phyloP scores from a whole-genome alignment of 2,888 invertebrate genomes.

The Dusona sp. region DNA sequence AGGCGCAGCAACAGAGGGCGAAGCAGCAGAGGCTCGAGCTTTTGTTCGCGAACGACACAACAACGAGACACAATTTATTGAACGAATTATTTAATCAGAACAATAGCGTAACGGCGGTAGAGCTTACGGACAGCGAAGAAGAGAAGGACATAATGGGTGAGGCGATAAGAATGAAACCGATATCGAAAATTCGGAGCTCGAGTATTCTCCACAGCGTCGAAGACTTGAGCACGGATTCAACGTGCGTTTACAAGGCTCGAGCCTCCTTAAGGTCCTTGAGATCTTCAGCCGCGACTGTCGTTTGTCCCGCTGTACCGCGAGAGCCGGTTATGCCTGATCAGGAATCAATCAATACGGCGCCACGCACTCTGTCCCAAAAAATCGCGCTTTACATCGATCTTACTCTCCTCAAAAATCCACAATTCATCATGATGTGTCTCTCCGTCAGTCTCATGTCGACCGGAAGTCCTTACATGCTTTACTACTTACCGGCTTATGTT shows the following conservation, averaged over 20 bases:
- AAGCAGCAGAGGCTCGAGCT: conserved; percentile 83
- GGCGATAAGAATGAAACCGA: conserved; percentile 86
- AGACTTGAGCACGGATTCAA: conserved; percentile 91
- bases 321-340: conserved; percentile 65
- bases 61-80: conserved; percentile 81
- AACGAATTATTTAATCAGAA: conserved; percentile 84
- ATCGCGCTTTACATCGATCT: conserved; percentile 88
- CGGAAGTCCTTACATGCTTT: conserved; percentile 91
- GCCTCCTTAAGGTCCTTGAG: conserved; percentile 81
- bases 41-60: conserved; percentile 81
- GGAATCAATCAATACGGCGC: conserved; percentile 58
- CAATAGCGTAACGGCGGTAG: conserved; percentile 76
- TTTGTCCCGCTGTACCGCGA: conserved; percentile 71
- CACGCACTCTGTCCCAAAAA: conserved; percentile 81
- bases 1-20: conserved; percentile 71
- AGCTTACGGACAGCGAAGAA: conserved; percentile 85
- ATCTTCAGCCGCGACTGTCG: conserved; percentile 77
- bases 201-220: conserved; percentile 91
- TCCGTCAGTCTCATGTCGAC: conserved; percentile 92
- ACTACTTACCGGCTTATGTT: conserved; percentile 91
- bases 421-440: conserved; percentile 90
- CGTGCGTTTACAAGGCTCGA: conserved; percentile 90
- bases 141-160: conserved; percentile 87
- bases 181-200: conserved; percentile 89
- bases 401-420: conserved; percentile 88